A percentile compares a stretch with the other conserved stretches of the same genome.
Conservation (phyloP, 2,113 vertebrate genomes). For the Mustelus asterias region DNA sequence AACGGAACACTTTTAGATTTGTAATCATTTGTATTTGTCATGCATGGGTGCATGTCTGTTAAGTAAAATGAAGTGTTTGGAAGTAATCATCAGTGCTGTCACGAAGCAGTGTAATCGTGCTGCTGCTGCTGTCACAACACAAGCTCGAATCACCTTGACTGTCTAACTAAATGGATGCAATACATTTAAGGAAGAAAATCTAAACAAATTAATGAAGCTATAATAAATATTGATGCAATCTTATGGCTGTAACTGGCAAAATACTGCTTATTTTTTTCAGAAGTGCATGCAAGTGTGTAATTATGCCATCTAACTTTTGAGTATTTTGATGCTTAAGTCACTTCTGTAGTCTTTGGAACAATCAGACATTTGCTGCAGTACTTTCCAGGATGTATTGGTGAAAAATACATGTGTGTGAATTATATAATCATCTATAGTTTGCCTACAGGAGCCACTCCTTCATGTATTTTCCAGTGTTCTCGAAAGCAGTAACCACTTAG, state of each 20-base stretch:
- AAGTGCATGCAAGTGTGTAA: not conserved
- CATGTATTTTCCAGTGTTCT: not conserved
- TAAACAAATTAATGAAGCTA: not conserved
- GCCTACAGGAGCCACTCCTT: not conserved
- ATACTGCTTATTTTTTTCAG: constrained; percentile 8
- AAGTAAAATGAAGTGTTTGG: constrained; percentile 1
- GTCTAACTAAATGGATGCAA: not conserved
- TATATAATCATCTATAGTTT: not conserved
- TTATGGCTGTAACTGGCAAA: not conserved
- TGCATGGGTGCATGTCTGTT: constrained; percentile 10
- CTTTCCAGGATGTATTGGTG: not conserved
- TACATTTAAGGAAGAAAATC: not conserved
- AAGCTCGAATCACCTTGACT: not conserved
- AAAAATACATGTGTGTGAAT: not conserved
- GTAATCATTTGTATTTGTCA: not conserved
- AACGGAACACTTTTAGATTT: not conserved
- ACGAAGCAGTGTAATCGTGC: not conserved
- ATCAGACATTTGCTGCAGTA: not conserved
- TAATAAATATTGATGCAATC: not conserved
- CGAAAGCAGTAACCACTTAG: not conserved
- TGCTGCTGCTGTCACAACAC: not conserved
- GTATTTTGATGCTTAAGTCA: not conserved
- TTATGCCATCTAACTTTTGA: not conserved
- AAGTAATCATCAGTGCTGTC: not conserved
- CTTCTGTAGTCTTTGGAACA: constrained; percentile 8